A percentile compares a stretch with the other conserved stretches of the same genome.
These are phyloP conservation scores for Mamestra brassicae DNA, from an alignment of 2,888 invertebrate species.

Conservation along the genomic window DNA sequence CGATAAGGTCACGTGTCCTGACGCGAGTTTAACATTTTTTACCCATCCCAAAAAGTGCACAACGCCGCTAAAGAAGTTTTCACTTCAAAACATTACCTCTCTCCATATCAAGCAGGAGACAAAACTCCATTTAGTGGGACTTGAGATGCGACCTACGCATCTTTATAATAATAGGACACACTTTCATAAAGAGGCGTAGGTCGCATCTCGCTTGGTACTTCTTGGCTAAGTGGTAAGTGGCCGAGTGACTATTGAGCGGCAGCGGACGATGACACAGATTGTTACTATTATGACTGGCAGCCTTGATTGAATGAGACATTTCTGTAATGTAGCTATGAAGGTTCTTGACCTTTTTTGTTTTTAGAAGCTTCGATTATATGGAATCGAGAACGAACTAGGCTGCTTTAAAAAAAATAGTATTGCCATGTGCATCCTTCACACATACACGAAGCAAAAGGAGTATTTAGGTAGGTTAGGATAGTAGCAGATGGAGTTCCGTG, in stretches of 20 bases:
- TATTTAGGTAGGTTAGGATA: no score
- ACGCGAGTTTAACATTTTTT: no score
- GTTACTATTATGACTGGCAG: conserved; percentile 21
- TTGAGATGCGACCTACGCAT: no score
- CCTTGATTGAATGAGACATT: conserved; percentile 34
- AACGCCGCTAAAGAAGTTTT: no score
- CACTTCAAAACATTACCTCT: no score
- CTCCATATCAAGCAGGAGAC: neutral
- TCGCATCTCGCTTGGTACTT: conserved; percentile 16
- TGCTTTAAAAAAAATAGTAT: no score
- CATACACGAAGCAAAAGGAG: neutral
- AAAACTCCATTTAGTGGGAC: neutral
- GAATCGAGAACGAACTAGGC: no score
- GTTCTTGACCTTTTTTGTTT: conserved; percentile 16
- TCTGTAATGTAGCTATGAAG: conserved; percentile 6
- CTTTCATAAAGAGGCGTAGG: conserved; percentile 26
- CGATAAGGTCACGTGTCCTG: no score
- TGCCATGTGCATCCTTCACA: no score
- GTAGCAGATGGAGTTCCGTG: no score
- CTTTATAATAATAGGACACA: neutral
- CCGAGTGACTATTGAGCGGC: conserved; percentile 15
- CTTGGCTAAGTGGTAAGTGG: conserved; percentile 34
- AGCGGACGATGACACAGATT: conserved; percentile 50
- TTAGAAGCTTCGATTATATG: neutral
- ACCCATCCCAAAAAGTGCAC: no score